phyloP scores from a whole-genome alignment of 92 coral and sea anemone genomes.

The Anthopleura xanthogrammica region DNA sequence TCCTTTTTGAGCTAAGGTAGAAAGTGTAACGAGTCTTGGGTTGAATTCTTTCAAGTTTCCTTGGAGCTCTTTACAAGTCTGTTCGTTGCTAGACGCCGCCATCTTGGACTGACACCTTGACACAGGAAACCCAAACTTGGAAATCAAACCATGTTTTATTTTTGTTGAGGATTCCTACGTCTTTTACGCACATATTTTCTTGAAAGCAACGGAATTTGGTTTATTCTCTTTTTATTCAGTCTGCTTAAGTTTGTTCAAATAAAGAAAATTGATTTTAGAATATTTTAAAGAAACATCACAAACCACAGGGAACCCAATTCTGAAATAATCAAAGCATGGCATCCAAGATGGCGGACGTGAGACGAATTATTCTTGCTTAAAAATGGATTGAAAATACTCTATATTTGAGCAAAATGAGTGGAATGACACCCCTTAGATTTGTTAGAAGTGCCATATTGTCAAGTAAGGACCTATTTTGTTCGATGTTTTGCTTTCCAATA shows the following conservation, averaged over 20 bases:
- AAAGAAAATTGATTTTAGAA: no score
- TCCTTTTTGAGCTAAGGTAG: slow-evolving; percentile 91
- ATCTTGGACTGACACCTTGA: slow-evolving; percentile 7
- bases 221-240: no score
- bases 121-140: slow-evolving; percentile 15
- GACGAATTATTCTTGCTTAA: not conserved
- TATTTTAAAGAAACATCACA: not conserved
- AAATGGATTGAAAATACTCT: not conserved
- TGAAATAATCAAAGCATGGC: not conserved
- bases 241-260: no score
- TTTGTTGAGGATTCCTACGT: no score
- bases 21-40: slow-evolving; percentile 63
- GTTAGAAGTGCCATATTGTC: slow-evolving; percentile 56
- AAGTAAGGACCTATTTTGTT: slow-evolving; percentile 39
- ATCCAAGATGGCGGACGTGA: slow-evolving; percentile 38
- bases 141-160: no score
- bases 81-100: slow-evolving; percentile 54
- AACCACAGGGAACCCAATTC: slow-evolving; percentile 16
- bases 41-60: slow-evolving; percentile 54
- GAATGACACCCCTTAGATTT: slow-evolving; percentile 39
- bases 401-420: slow-evolving; percentile 34
- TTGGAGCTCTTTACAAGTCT: slow-evolving; percentile 35
- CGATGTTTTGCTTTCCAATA: no score
- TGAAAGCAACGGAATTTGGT: no score
- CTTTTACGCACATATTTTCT: no score